Percentiles rank a stretch among this genome's conserved stretches.
phyloP scores from a whole-genome alignment of 2,888 invertebrate genomes.

The Oegoconia quadripuncta region DNA sequence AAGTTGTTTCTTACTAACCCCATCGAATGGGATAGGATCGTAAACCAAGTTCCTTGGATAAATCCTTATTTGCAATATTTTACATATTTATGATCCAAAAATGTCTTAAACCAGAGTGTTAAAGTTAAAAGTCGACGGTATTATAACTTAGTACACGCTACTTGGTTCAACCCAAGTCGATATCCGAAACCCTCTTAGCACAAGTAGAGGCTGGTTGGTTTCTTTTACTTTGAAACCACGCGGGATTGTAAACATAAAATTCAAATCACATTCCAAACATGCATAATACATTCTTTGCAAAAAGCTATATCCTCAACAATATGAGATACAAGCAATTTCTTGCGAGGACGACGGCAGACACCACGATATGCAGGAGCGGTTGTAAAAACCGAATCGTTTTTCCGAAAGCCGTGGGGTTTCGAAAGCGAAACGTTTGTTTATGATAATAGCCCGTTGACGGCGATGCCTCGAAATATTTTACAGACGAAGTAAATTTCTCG shows the following conservation, averaged over 20 bases:
- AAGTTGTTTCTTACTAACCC: too few species aligned
- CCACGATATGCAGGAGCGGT: constrained; percentile 17
- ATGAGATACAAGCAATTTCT: neutral
- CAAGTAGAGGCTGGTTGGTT: too few species aligned
- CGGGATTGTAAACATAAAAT: too few species aligned
- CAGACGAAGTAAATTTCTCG: constrained; percentile 20
- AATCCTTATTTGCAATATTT: too few species aligned
- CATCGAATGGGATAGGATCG: too few species aligned
- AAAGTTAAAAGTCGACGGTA: too few species aligned
- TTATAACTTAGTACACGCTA: neutral
- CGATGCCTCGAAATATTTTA: constrained; percentile 24
- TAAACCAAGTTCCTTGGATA: too few species aligned
- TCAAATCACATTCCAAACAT: neutral
- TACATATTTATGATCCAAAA: too few species aligned
- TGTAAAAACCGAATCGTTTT: constrained; percentile 24
- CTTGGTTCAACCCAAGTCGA: too few species aligned
- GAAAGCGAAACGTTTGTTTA: constrained; percentile 33
- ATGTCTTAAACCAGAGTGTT: too few species aligned
- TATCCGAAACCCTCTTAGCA: too few species aligned
- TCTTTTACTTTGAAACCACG: too few species aligned
- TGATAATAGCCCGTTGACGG: constrained; percentile 20
- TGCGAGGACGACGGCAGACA: neutral
- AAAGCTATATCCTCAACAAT: neutral
- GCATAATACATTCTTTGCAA: neutral
- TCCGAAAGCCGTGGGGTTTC: constrained; percentile 19